Conservation (phyloP, 1,140 invertebrate species). For the Lucilia cuprina region DNA sequence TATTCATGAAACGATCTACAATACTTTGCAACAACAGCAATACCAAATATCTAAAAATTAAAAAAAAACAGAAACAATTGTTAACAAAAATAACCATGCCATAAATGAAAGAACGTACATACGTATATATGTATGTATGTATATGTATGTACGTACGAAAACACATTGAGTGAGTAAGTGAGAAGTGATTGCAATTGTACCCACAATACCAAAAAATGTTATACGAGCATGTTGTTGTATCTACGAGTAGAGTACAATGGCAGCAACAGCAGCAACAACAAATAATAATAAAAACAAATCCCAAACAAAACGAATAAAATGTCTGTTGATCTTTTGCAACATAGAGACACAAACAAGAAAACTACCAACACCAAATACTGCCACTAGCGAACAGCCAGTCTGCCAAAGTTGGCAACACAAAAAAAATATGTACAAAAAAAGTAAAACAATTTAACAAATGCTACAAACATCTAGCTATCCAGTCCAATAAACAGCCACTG, state of each 20-base stretch:
- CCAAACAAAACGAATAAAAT: background rate
- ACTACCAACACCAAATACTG: background rate
- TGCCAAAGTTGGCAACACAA: background rate
- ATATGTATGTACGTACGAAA: no score
- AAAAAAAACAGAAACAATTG: background rate
- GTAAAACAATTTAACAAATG: background rate
- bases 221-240: background rate
- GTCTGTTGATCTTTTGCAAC: constrained; percentile 22
- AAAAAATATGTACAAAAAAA: background rate
- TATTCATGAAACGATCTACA: constrained; percentile 32
- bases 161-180: constrained; percentile 18
- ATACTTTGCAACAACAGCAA: background rate
- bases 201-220: constrained; percentile 12
- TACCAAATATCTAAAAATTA: background rate
- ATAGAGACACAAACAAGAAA: background rate
- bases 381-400: background rate
- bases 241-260: background rate
- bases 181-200: constrained; percentile 29
- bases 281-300: background rate
- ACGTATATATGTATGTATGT: background rate
- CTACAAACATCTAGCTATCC: background rate
- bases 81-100: constrained; percentile 12
- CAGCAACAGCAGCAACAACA: background rate
- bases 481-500: background rate
- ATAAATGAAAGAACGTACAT: background rate